Evolutionary conservation across 2,113 vertebrate genomes (phyloP).

Genomic region (Megatriorchis doriae): DNA sequence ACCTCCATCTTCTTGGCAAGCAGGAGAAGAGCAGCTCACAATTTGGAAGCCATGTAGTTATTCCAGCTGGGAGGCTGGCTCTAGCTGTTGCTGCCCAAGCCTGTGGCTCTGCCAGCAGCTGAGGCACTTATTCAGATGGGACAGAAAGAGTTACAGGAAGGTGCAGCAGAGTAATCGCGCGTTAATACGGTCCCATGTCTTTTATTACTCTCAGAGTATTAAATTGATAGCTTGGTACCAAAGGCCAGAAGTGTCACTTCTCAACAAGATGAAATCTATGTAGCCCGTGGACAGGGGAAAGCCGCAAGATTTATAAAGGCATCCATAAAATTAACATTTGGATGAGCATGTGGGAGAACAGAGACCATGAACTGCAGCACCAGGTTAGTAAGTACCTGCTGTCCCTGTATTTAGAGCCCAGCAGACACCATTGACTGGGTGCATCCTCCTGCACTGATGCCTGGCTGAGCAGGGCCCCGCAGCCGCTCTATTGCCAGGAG

Average conservation of each 20-base stretch:
- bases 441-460: not conserved
- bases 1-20: not conserved
- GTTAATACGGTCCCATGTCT: not conserved
- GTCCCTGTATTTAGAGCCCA: not conserved
- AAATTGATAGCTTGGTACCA: conserved; percentile 65
- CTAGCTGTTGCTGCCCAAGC: not conserved
- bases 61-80: not conserved
- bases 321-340: conserved; percentile 67
- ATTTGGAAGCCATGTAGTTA: not conserved
- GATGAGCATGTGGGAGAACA: conserved; percentile 3
- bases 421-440: not conserved
- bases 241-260: conserved; percentile 70
- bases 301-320: conserved; percentile 67
- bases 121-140: not conserved
- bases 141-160: not conserved
- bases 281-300: conserved; percentile 5
- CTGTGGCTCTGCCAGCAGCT: not conserved
- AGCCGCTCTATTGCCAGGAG: not conserved
- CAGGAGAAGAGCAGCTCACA: not conserved
- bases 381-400: not conserved
- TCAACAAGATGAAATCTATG: conserved; percentile 70
- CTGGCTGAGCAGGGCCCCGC: not conserved
- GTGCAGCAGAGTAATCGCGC: not conserved
- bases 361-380: not conserved
- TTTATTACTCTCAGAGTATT: conserved; percentile 20